Percentiles rank a stretch among this genome's conserved stretches.
Evolutionary conservation across 2,113 vertebrate species (phyloP).

Genomic region (Trogon surrucura): DNA sequence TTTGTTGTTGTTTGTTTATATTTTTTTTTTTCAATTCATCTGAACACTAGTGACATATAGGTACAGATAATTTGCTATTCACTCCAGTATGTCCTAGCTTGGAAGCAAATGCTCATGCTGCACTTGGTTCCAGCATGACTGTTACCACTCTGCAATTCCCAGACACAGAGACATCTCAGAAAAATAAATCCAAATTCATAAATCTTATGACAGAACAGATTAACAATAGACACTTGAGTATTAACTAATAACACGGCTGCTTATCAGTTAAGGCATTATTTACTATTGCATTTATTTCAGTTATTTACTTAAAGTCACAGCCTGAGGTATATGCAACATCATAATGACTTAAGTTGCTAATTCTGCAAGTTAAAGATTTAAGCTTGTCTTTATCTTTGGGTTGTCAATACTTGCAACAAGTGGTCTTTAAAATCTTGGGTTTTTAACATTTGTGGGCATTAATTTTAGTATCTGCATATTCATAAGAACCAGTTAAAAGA

Average conservation of each 20-base stretch:
- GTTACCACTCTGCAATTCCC: background rate
- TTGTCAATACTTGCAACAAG: background rate
- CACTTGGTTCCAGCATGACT: background rate
- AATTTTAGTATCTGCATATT: background rate
- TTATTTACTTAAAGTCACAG: background rate
- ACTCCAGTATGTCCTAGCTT: background rate
- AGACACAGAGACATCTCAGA: background rate
- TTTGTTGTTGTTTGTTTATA: background rate
- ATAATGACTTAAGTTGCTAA: background rate
- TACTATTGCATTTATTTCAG: background rate
- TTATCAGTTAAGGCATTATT: background rate
- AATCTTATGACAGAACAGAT: background rate
- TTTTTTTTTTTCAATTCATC: background rate
- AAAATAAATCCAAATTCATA: background rate
- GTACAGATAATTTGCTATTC: background rate
- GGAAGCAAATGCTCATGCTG: background rate
- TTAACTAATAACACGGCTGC: background rate
- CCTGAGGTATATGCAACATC: background rate
- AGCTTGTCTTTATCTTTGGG: background rate
- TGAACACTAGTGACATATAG: background rate
- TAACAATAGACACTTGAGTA: background rate
- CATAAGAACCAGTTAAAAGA: background rate
- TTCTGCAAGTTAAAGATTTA: background rate
- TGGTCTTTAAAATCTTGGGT: background rate
- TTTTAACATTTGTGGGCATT: background rate